phyloP scores from a whole-genome alignment of 2,888 invertebrate genomes.

The Ormyrus pomaceus region DNA sequence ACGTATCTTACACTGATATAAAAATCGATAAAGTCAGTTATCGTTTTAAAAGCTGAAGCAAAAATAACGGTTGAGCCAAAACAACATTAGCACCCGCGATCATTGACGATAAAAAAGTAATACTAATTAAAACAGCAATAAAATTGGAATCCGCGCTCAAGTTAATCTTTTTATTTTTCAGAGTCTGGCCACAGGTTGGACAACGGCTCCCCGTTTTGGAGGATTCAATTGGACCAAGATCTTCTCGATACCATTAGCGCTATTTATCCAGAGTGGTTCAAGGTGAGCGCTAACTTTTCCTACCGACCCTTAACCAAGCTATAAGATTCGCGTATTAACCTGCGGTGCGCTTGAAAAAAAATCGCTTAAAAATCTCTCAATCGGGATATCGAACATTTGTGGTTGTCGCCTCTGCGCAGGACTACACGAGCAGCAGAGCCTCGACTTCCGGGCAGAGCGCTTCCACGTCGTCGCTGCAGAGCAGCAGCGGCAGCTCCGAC shows the following conservation, averaged over 20 bases:
- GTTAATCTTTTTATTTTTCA: constrained; percentile 74
- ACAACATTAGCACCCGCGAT: too few species aligned
- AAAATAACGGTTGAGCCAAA: too few species aligned
- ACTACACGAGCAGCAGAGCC: constrained; percentile 71
- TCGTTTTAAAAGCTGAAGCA: too few species aligned
- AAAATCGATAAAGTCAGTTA: background rate
- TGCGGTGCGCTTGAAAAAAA: constrained; percentile 25
- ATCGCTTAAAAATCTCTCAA: background rate
- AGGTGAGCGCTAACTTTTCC: constrained; percentile 71
- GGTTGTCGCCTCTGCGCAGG: constrained; percentile 61
- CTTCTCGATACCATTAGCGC: constrained; percentile 93
- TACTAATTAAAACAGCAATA: too few species aligned
- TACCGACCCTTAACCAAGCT: background rate
- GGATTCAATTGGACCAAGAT: constrained; percentile 94
- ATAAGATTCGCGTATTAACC: background rate
- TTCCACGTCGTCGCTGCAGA: constrained; percentile 23
- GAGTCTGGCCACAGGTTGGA: constrained; percentile 85
- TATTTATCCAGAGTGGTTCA: constrained; percentile 96
- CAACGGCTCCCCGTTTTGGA: constrained; percentile 90
- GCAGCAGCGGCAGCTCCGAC: constrained; percentile 18
- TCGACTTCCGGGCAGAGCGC: constrained; percentile 66
- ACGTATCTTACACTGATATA: background rate
- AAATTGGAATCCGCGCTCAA: too few species aligned
- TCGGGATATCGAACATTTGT: background rate
- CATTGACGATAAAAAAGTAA: too few species aligned